A percentile compares a stretch with the other conserved stretches of the same genome.
These are phyloP conservation scores for Hydraecia micacea DNA, from an alignment of 2,888 invertebrate genomes.

Conservation along the genomic window DNA sequence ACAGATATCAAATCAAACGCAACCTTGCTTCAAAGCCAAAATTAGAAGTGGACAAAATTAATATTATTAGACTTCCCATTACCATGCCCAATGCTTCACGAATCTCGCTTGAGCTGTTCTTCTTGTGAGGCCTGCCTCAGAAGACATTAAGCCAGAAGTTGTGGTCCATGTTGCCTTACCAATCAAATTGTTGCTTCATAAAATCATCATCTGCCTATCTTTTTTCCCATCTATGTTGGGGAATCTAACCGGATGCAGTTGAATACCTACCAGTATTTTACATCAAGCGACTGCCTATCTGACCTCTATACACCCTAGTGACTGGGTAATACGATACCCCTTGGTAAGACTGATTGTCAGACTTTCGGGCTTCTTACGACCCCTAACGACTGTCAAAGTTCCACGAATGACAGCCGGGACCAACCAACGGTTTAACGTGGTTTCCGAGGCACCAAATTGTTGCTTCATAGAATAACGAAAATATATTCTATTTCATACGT, in stretches of 20 bases:
- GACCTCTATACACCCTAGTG: neutral
- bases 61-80: conserved; percentile 1
- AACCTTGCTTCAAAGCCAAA: neutral
- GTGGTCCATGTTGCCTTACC: neutral
- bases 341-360: neutral
- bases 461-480: neutral
- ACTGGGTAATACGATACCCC: too few species aligned
- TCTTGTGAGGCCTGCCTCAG: neutral
- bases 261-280: neutral
- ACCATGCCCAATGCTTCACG: neutral
- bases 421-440: neutral
- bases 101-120: neutral
- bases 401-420: neutral
- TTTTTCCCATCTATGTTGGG: neutral
- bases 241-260: neutral
- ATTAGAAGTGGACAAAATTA: neutral
- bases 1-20: conserved; percentile 2
- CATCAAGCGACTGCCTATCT: neutral
- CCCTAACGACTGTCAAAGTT: neutral
- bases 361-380: neutral
- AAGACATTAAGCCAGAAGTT: neutral
- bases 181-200: neutral
- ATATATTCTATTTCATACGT: conserved; percentile 8
- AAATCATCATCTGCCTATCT: neutral
- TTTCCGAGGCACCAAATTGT: neutral